Base-by-base conservation (phyloP, 2,113 vertebrate genomes). In the Salminus brasiliensis region DNA sequence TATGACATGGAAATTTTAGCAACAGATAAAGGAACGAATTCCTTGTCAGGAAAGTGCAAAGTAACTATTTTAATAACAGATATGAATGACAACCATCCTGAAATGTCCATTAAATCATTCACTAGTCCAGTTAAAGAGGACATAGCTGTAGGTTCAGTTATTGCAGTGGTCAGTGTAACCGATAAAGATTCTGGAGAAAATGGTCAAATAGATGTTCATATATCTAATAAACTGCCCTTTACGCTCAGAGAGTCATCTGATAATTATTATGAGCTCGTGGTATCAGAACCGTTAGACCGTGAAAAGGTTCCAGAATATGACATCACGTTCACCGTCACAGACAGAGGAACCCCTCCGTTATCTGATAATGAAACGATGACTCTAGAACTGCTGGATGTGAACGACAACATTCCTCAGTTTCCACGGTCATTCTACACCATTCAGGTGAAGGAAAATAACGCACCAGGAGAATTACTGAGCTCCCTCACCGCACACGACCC, bases 1-100 rank as follows among this genome's bases (percentile, higher is more conserved):
- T 92, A 92, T 65, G 83, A 90, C 36, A 88, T 92, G 68, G 87
- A 88, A 30, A 78, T 92, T 4, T 65, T 84, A 73, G 91, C 89
- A 2, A 84, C 77, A 32, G 91, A 93, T 60, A 89, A 88, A 36
- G 91, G 88, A 55, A 32, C 16, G 0, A 74, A 78, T 72, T n/a
- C 52, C 0, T 13, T 83, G 0, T 81, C 81, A 16, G 81, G 78
- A 12, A 23, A 83, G 18, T 83, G 84, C n/a, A 83, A 83, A 52
- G 18, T 82, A 59, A 80, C 47, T 0, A 55, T 81, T 52, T 23
- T 85, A 52, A 65, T 88, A 0, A 82, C 59, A 3, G 83, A 83
- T 69, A 73, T 83, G 69, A 84, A 88, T 73, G 81, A 82, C 18
- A 84, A 88, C 49, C 85, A 81, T 55, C 76, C 70, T 0, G 81